A percentile compares a stretch with the other conserved stretches of the same genome.
phyloP scores from a whole-genome alignment of 2,797 vertebrate species.

The Merluccius polli region DNA sequence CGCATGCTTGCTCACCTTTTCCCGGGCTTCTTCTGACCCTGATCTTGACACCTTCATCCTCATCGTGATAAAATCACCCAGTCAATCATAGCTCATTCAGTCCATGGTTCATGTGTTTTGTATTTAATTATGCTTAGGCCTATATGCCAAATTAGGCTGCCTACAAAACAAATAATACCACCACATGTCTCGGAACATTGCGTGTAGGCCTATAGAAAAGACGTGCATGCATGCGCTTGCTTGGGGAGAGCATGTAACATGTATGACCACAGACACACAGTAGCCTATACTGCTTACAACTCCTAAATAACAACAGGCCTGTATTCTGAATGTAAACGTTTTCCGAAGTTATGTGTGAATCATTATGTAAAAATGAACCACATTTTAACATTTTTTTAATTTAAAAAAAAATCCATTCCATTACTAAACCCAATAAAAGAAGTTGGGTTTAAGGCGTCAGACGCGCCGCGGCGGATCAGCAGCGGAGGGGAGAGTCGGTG shows the following conservation, averaged over 20 bases:
- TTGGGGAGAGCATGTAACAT: not conserved
- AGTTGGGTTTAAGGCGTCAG: slow-evolving; percentile 42
- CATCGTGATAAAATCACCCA: not conserved
- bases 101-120: not conserved
- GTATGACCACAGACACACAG: no score
- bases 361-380: not conserved
- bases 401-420: not conserved
- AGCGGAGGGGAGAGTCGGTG: slow-evolving; percentile 38
- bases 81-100: not conserved
- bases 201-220: not conserved
- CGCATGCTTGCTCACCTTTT: not conserved
- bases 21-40: not conserved
- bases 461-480: slow-evolving; percentile 47
- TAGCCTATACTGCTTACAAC: no score
- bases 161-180: not conserved
- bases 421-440: not conserved
- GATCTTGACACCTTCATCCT: not conserved
- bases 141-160: not conserved
- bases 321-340: not conserved
- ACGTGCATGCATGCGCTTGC: not conserved
- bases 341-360: not conserved
- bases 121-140: not conserved
- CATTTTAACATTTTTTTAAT: not conserved
- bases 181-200: not conserved
- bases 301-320: not conserved